Evolutionary conservation across 2,888 invertebrate genomes (phyloP).

Genomic region (Latrodectus hesperus): DNA sequence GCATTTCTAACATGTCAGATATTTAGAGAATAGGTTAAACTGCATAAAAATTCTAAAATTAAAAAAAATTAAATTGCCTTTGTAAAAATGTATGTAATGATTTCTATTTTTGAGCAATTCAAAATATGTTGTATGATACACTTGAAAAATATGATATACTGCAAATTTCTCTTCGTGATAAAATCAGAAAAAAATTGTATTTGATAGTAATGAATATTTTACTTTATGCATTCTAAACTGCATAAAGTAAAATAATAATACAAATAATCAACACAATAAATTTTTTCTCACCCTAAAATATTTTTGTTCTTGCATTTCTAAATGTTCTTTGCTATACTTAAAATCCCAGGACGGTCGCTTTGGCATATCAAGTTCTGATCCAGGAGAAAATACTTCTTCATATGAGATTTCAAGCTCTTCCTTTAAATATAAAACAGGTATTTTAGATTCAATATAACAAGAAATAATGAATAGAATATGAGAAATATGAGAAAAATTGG

Average conservation of each 20-base stretch:
- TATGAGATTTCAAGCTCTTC: constrained; percentile 73
- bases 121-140: too few species aligned
- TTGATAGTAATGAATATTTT: too few species aligned
- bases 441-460: not conserved
- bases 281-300: constrained; percentile 82
- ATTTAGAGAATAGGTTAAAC: too few species aligned
- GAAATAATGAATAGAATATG: not conserved
- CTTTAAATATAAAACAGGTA: constrained; percentile 14
- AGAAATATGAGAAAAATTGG: not conserved
- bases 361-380: constrained; percentile 78
- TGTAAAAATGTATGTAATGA: too few species aligned
- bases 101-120: too few species aligned
- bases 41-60: too few species aligned
- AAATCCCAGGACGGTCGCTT: constrained; percentile 90
- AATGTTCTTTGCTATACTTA: constrained; percentile 81
- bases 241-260: not conserved
- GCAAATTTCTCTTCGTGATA: not conserved
- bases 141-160: too few species aligned
- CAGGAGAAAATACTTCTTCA: constrained; percentile 73
- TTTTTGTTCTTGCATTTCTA: constrained; percentile 86
- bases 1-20: too few species aligned
- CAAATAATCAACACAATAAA: constrained; percentile 6
- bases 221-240: not conserved
- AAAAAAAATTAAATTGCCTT: too few species aligned
- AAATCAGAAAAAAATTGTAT: not conserved